phyloP scores from a whole-genome alignment of 92 coral and sea anemone genomes.

The Desmophyllum pertusum region DNA sequence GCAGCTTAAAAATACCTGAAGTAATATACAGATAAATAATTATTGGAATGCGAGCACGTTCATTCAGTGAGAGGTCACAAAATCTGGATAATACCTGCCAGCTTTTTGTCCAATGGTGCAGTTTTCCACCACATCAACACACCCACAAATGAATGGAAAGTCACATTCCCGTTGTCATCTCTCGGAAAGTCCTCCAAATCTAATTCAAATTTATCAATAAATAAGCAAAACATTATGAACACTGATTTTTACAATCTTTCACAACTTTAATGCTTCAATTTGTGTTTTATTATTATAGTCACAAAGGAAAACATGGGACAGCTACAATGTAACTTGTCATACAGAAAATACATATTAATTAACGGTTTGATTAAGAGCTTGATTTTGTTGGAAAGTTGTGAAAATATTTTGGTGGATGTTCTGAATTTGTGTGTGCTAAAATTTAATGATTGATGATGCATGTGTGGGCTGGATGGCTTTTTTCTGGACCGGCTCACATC shows the following conservation, averaged over 20 bases:
- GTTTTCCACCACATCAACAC: constrained; percentile 81
- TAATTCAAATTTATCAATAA: constrained; percentile 10
- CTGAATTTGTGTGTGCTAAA: no score
- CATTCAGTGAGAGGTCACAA: background rate
- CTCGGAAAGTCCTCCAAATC: constrained; percentile 86
- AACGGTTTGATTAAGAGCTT: no score
- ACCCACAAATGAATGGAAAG: constrained; percentile 73
- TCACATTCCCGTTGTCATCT: constrained; percentile 68
- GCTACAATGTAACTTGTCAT: background rate
- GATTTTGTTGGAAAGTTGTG: no score
- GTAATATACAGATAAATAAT: background rate
- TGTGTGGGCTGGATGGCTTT: no score
- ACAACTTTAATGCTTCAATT: background rate
- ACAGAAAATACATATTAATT: background rate
- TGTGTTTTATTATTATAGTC: no score
- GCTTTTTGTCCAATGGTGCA: constrained; percentile 65
- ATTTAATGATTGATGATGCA: no score
- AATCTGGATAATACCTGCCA: constrained; percentile 54
- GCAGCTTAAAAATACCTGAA: constrained; percentile 75
- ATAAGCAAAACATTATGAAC: background rate
- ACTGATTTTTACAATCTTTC: background rate
- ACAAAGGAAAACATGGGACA: background rate
- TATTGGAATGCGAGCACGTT: background rate
- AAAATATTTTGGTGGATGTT: no score
- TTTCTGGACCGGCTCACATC: no score